Conservation (phyloP, 2,888 invertebrate genomes). For the Latheticus oryzae region DNA sequence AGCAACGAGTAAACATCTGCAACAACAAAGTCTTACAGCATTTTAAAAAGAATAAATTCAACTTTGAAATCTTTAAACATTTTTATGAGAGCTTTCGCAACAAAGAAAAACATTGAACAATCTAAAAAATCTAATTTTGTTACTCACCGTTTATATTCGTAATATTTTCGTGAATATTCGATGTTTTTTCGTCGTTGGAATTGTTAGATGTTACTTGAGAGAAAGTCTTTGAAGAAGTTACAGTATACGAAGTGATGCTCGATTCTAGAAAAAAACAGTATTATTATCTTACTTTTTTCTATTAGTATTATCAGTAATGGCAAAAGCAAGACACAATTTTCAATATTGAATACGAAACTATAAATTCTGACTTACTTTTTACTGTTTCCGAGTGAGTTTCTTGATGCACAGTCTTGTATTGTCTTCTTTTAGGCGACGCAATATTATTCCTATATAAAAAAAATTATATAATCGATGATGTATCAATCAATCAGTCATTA, state of each 20-base stretch:
- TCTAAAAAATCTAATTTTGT: neutral
- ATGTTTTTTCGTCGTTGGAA: slow-evolving; percentile 39
- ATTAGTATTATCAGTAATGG: no score
- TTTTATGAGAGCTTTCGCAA: no score
- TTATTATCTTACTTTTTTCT: neutral
- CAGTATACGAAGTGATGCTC: slow-evolving; percentile 50
- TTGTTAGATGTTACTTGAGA: slow-evolving; percentile 34
- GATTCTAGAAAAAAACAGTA: slow-evolving; percentile 47
- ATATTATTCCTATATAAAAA: slow-evolving; percentile 73
- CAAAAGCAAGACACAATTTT: no score
- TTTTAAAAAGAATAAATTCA: no score
- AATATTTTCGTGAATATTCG: slow-evolving; percentile 42
- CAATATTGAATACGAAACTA: neutral
- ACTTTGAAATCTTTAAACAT: no score
- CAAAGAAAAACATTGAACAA: no score
- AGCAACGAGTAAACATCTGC: no score
- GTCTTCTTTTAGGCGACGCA: slow-evolving; percentile 72
- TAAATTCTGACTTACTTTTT: slow-evolving; percentile 63
- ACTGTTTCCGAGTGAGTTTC: slow-evolving; percentile 66
- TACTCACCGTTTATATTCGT: slow-evolving; percentile 44
- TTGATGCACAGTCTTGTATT: slow-evolving; percentile 63
- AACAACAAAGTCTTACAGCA: no score
- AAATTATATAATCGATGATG: slow-evolving; percentile 45
- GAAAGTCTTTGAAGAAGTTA: slow-evolving; percentile 42
- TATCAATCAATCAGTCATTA: slow-evolving; percentile 2